Evolutionary conservation across 2,888 invertebrate genomes (phyloP), one percentile per base, ranked within the genome.

Genomic region (Drosophila quasianomalipes): DNA sequence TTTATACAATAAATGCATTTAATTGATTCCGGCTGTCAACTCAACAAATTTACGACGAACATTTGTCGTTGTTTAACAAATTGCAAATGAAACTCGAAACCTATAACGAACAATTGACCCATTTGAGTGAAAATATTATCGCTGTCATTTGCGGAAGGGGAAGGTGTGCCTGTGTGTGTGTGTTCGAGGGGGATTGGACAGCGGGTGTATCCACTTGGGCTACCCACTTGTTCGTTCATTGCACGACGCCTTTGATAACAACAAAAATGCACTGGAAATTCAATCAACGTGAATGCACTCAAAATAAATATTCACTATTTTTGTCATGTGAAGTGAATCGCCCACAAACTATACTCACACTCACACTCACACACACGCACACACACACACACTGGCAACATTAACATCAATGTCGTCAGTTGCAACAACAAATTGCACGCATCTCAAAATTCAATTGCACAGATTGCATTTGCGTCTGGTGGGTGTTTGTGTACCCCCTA

Each of bases 81-180:
- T 83, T 81, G 81, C 81, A 77, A 83, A 70, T 72, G 65, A 64
- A 77, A 81, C 81, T 83, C 53, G 57, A 77, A 78, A 81, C 70
- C 79, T 81, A 83, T 81, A 83, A 78, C 67, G 68, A 83, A 74
- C 82, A 82, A 83, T 83, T 82, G 81, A 82, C 81, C 81, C 63
- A 82, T 81, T 81, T 82, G 47, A 47, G 78, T 65, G 66, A 55
- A 72, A 67, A 74, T 75, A 57, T 63, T 63, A 60, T 64, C 60
- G 51, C 52, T 49, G 49, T 10, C 47, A 53, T 51, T n/a, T 39
- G 26, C 51, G 28, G 54, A 35, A 19, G 16, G 30, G 10, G 22
- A 58, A 10, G 19, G 51, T 26, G 22, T n/a, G 49, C 6, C 6
- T n/a, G 47, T 10, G 28, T 28, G 28, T 35, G 12, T 12, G 28